Percentiles rank a stretch among this genome's conserved stretches.
These are phyloP conservation scores for Melinopterus prodromus DNA, from an alignment of 2,888 invertebrate genomes.

Conservation along the genomic window DNA sequence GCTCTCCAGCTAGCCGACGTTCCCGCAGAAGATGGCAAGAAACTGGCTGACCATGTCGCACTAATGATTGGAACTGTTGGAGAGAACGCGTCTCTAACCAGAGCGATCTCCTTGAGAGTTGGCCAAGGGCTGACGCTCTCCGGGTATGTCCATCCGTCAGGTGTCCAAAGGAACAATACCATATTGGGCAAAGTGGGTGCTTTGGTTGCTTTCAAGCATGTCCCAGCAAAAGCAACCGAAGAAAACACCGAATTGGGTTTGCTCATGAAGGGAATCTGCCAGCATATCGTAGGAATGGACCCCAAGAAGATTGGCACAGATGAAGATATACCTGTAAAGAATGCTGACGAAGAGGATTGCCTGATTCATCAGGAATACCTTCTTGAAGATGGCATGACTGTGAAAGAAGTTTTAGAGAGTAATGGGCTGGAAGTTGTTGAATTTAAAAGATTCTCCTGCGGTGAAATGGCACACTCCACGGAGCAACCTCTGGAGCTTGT, in stretches of 20 bases:
- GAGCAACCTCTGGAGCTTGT: slow-evolving; percentile 66
- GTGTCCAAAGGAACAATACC: slow-evolving; percentile 60
- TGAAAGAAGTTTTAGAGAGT: slow-evolving; percentile 75
- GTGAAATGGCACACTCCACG: slow-evolving; percentile 65
- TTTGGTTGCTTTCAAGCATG: slow-evolving; percentile 74
- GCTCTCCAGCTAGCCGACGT: slow-evolving; percentile 73
- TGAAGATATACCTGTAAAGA: slow-evolving; percentile 68
- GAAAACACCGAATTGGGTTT: slow-evolving; percentile 57
- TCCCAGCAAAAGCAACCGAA: slow-evolving; percentile 52
- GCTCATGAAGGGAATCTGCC: slow-evolving; percentile 81
- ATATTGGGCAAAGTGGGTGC: slow-evolving; percentile 87
- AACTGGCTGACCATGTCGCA: slow-evolving; percentile 82
- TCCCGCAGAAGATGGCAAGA: slow-evolving; percentile 71
- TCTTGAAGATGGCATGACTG: slow-evolving; percentile 76
- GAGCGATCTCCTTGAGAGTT: slow-evolving; percentile 80
- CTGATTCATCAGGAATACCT: slow-evolving; percentile 90
- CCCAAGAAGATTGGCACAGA: slow-evolving; percentile 75
- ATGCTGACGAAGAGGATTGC: slow-evolving; percentile 79
- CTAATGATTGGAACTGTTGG: slow-evolving; percentile 88
- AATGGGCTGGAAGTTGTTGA: slow-evolving; percentile 75
- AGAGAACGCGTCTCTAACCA: slow-evolving; percentile 84
- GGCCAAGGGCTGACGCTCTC: slow-evolving; percentile 65
- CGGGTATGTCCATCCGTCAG: slow-evolving; percentile 83
- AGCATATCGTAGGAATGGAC: slow-evolving; percentile 92
- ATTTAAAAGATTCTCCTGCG: slow-evolving; percentile 89